These are phyloP conservation scores for Chelmon rostratus DNA, from an alignment of 2,797 vertebrate genomes.

Conservation along the genomic window DNA sequence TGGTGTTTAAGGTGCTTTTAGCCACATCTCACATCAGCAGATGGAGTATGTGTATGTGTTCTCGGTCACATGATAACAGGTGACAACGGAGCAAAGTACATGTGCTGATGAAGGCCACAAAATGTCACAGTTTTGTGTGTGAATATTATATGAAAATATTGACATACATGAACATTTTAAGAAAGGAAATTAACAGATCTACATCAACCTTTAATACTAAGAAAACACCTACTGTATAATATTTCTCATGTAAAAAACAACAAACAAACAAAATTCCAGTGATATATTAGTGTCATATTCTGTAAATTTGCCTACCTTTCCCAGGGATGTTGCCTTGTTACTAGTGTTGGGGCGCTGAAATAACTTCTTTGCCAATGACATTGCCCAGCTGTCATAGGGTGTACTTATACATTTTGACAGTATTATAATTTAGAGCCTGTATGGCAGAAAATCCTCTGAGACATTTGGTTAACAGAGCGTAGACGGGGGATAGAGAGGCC, in stretches of 20 bases:
- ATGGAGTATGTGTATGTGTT: not conserved
- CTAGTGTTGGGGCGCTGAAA: slow-evolving; percentile 5
- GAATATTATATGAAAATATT: not conserved
- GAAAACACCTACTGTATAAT: not conserved
- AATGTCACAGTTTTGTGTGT: not conserved
- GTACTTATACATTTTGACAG: slow-evolving; percentile 41
- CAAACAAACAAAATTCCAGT: not conserved
- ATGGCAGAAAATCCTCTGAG: slow-evolving; percentile 64
- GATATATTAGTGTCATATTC: no score
- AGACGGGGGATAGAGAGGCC: slow-evolving; percentile 49
- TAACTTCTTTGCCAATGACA: slow-evolving; percentile 31
- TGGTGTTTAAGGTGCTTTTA: not conserved
- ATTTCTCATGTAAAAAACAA: not conserved
- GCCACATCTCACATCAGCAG: not conserved
- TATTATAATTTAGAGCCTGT: slow-evolving; percentile 61
- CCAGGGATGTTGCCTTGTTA: not conserved
- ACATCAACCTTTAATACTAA: not conserved
- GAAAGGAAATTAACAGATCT: not conserved
- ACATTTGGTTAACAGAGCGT: slow-evolving; percentile 76
- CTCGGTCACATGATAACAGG: no score
- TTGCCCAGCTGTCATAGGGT: slow-evolving; percentile 16
- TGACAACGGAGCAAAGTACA: no score
- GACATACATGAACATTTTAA: not conserved
- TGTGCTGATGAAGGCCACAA: not conserved
- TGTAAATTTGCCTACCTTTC: not conserved